Evolutionary conservation across 2,113 vertebrate species (phyloP).

Genomic region (Stegastes partitus): DNA sequence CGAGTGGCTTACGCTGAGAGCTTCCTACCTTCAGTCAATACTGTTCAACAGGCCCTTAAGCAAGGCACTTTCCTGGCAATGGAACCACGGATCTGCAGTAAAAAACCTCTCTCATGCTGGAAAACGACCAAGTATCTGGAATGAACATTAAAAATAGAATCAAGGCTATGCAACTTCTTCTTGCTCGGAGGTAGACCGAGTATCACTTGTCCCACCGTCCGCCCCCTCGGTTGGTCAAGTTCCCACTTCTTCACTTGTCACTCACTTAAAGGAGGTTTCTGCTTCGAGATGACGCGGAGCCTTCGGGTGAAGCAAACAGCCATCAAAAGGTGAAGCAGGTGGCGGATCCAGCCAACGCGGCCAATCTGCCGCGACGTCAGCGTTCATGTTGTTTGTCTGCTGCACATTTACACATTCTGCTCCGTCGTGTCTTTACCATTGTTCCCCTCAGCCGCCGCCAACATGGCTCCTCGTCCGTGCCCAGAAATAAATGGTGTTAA

Average conservation of each 20-base stretch:
- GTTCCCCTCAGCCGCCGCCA: slow-evolving; percentile 2
- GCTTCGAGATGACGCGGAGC: slow-evolving; percentile 26
- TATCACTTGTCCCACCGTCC: slow-evolving; percentile 17
- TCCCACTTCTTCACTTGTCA: slow-evolving; percentile 55
- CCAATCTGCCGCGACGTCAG: slow-evolving; percentile 13
- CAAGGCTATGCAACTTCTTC: neutral
- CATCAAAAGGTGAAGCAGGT: slow-evolving; percentile 51
- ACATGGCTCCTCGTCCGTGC: neutral
- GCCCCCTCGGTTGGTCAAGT: slow-evolving; percentile 33
- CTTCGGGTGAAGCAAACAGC: slow-evolving; percentile 32
- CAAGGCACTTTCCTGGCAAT: neutral
- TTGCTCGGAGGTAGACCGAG: neutral
- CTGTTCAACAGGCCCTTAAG: neutral
- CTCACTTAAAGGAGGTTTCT: slow-evolving; percentile 44
- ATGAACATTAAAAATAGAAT: slow-evolving; percentile 28
- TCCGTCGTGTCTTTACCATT: neutral
- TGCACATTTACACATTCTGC: neutral
- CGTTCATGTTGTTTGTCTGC: slow-evolving; percentile 15
- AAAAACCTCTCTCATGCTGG: neutral
- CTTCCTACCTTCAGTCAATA: neutral
- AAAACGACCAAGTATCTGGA: neutral
- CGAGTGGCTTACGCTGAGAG: neutral
- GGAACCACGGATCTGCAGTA: neutral
- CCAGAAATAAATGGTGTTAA: neutral
- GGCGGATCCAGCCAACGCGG: slow-evolving; percentile 23